A percentile compares a stretch with the other conserved stretches of the same genome.
Conservation (phyloP, 2,113 vertebrate genomes). For the Bombycilla garrulus region DNA sequence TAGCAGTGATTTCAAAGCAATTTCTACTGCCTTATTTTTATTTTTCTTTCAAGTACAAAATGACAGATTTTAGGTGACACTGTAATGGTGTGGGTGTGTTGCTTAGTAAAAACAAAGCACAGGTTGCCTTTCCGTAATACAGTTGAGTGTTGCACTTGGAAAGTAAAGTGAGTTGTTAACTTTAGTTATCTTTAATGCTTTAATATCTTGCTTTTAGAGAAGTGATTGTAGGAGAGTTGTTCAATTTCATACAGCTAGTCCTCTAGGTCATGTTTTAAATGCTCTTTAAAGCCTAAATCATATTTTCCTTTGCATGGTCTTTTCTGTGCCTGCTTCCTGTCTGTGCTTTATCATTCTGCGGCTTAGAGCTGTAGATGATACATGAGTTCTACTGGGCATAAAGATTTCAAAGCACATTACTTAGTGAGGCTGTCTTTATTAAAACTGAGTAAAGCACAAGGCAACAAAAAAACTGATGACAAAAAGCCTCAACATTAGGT, state of each 20-base stretch:
- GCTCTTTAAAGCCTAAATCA: neutral
- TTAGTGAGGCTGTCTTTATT: neutral
- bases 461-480: neutral
- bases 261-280: neutral
- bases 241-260: neutral
- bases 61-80: neutral
- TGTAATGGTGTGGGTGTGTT: neutral
- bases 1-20: neutral
- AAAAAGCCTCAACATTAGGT: rapidly evolving
- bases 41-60: neutral
- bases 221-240: neutral
- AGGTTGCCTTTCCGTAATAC: neutral
- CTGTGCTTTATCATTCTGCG: neutral
- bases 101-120: neutral
- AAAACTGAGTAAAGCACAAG: neutral
- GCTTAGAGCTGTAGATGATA: neutral
- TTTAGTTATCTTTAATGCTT: neutral
- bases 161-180: neutral
- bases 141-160: neutral
- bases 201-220: neutral
- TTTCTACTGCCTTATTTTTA: neutral
- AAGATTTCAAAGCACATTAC: neutral
- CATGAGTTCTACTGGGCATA: neutral
- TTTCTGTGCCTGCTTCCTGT: neutral
- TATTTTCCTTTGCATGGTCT: neutral